phyloP scores from a whole-genome alignment of 2,113 vertebrate species.

The Toxotes jaculatrix region DNA sequence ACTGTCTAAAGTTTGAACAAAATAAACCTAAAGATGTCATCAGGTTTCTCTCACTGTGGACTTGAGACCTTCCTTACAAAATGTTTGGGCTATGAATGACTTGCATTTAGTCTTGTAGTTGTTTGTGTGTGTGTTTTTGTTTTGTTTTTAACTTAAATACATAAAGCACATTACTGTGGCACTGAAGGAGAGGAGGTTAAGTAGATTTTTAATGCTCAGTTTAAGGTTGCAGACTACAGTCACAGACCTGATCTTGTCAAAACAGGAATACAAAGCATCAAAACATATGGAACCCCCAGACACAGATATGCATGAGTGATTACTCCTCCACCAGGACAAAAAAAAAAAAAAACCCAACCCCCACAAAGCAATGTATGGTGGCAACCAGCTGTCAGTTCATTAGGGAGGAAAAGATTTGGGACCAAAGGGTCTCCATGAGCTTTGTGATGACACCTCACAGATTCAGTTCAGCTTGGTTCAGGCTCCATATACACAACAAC shows the following conservation, averaged over 20 bases:
- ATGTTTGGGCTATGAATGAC: too few relatives aligned
- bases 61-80: too few relatives aligned
- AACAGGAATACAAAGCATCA: neutral
- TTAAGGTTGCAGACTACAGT: neutral
- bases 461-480: neutral
- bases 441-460: constrained; percentile 1
- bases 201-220: neutral
- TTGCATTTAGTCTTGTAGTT: too few relatives aligned
- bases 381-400: constrained; percentile 52
- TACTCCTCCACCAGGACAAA: constrained; percentile 15
- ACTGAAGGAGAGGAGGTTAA: neutral
- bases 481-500: neutral
- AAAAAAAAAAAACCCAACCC: constrained; percentile 21
- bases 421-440: neutral
- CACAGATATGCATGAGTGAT: constrained; percentile 29
- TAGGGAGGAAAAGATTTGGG: constrained; percentile 24
- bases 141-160: neutral
- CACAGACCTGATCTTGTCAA: neutral
- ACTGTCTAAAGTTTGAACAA: too few relatives aligned
- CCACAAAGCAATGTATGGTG: constrained; percentile 15
- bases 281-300: constrained; percentile 28
- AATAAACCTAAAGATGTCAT: too few relatives aligned
- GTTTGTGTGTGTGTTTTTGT: too few relatives aligned
- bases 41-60: too few relatives aligned
- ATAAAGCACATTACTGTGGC: neutral